Conservation (phyloP, 2,888 invertebrate species). For the Microctonus brassicae region DNA sequence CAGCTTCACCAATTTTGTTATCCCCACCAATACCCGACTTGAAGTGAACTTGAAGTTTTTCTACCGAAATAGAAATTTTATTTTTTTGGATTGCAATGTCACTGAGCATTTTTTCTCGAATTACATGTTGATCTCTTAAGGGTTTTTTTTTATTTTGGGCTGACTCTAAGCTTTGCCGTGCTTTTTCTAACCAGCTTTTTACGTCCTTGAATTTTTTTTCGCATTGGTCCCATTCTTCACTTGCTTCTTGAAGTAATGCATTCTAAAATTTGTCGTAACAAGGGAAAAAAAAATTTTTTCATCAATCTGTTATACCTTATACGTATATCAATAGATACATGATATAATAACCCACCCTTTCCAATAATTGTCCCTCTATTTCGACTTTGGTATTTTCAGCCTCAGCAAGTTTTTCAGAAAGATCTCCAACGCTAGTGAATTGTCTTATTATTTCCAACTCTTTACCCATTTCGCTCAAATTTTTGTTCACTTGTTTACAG, state of each 20-base stretch:
- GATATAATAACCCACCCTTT: conserved; percentile 78
- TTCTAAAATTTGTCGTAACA: conserved; percentile 74
- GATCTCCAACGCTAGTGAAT: conserved; percentile 86
- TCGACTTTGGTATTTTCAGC: conserved; percentile 89
- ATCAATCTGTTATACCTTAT: no score
- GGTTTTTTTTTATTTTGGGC: conserved; percentile 89
- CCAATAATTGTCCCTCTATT: conserved; percentile 86
- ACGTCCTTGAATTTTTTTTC: conserved; percentile 94
- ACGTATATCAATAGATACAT: neutral
- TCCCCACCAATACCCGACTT: conserved; percentile 87
- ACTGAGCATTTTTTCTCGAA: conserved; percentile 87
- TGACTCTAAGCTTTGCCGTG: conserved; percentile 81
- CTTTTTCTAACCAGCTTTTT: conserved; percentile 90
- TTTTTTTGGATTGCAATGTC: conserved; percentile 92
- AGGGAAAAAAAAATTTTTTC: neutral
- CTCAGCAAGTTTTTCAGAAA: conserved; percentile 87
- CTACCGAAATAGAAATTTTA: conserved; percentile 88
- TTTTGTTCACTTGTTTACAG: conserved; percentile 88
- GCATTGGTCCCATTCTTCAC: conserved; percentile 97
- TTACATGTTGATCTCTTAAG: conserved; percentile 86
- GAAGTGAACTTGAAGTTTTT: conserved; percentile 94
- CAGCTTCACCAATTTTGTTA: conserved; percentile 80
- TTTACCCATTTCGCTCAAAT: conserved; percentile 91
- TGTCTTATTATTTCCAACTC: conserved; percentile 88
- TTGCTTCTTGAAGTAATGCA: conserved; percentile 89